These are phyloP conservation scores for Sialis fuliginosa DNA, from an alignment of 2,888 invertebrate species.

Conservation along the genomic window DNA sequence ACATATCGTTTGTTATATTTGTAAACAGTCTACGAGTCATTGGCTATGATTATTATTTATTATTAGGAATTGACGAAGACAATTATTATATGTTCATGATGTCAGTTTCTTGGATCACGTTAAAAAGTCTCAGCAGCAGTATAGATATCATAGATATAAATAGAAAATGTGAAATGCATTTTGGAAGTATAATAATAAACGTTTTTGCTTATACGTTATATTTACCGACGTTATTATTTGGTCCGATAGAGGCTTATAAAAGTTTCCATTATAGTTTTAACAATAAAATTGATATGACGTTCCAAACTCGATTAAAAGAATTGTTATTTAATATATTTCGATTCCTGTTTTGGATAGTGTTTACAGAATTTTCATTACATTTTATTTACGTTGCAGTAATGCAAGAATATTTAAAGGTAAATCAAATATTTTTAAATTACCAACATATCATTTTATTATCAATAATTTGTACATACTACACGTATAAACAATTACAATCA, in stretches of 20 bases:
- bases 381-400: slow-evolving; percentile 69
- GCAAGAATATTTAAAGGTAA: slow-evolving; percentile 44
- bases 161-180: slow-evolving; percentile 15
- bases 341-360: slow-evolving; percentile 45
- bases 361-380: slow-evolving; percentile 57
- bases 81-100: slow-evolving; percentile 31
- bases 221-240: slow-evolving; percentile 64
- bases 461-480: background rate
- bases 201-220: slow-evolving; percentile 64
- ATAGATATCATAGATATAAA: slow-evolving; percentile 32
- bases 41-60: background rate
- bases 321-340: slow-evolving; percentile 32
- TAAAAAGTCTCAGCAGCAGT: slow-evolving; percentile 59
- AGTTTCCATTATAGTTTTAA: slow-evolving; percentile 38
- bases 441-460: slow-evolving; percentile 1
- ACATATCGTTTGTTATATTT: slow-evolving; percentile 28
- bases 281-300: slow-evolving; percentile 16
- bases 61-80: slow-evolving; percentile 22
- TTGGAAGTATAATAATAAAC: slow-evolving; percentile 21
- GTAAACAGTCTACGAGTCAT: slow-evolving; percentile 30
- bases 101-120: slow-evolving; percentile 49
- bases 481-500: too few species aligned
- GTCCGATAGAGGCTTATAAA: slow-evolving; percentile 66
- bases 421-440: slow-evolving; percentile 7
- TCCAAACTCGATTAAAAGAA: slow-evolving; percentile 21